Conservation (phyloP, 2,113 vertebrate species). For the Alexandromys fortis region DNA sequence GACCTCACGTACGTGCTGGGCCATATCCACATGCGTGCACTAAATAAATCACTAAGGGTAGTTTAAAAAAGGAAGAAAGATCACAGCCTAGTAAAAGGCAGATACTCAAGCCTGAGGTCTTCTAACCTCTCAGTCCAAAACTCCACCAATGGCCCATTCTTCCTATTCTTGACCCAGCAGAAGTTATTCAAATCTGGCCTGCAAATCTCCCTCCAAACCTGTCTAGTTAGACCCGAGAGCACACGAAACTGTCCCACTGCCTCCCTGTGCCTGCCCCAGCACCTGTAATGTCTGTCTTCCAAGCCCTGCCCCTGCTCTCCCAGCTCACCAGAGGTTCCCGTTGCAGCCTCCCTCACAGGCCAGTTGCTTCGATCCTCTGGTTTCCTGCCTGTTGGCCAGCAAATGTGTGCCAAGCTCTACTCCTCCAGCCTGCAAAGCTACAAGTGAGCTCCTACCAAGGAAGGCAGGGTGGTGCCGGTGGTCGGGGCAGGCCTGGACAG, state of each 20-base stretch:
- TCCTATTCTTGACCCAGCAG: background rate
- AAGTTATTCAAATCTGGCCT: background rate
- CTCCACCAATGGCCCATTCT: background rate
- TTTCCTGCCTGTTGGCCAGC: slow-evolving; percentile 86
- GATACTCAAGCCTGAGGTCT: background rate
- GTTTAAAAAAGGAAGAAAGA: background rate
- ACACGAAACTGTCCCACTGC: background rate
- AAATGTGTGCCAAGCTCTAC: slow-evolving; percentile 89
- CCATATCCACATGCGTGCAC: background rate
- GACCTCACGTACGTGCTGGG: background rate
- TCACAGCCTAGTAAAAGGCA: background rate
- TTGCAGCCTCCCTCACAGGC: slow-evolving; percentile 84
- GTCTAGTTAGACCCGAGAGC: background rate
- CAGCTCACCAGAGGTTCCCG: slow-evolving; percentile 39
- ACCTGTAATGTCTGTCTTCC: background rate
- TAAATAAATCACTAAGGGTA: background rate
- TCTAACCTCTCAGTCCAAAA: background rate
- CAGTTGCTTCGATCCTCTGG: slow-evolving; percentile 87
- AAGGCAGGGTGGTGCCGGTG: fast-evolving
- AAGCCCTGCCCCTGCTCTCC: background rate
- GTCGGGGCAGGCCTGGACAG: background rate
- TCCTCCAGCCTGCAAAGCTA: slow-evolving; percentile 86
- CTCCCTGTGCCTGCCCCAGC: background rate
- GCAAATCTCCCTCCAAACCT: background rate
- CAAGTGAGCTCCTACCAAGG: slow-evolving; percentile 84